These are phyloP conservation scores for Sebastes flavidus DNA, from an alignment of 2,797 vertebrate species.

Conservation along the genomic window DNA sequence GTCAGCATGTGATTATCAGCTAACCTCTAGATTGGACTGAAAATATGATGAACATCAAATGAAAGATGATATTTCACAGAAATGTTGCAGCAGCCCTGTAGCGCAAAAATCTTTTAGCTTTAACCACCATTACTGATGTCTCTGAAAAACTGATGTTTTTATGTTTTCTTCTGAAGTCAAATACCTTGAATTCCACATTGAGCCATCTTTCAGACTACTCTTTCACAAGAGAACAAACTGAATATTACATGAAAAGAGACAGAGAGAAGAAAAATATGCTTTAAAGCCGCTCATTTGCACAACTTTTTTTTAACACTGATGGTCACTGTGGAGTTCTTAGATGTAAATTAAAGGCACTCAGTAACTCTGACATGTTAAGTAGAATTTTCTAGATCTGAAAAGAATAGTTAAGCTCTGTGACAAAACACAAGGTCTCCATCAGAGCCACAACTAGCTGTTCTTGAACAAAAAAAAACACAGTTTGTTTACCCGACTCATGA, in stretches of 20 bases:
- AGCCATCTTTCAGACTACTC: slow-evolving; percentile 25
- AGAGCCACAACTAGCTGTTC: background rate
- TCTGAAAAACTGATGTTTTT: slow-evolving; percentile 24
- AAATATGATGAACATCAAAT: background rate
- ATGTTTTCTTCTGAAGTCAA: slow-evolving; percentile 43
- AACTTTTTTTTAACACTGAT: slow-evolving; percentile 28
- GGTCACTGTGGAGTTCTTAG: slow-evolving; percentile 31
- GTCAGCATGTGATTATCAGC: slow-evolving; percentile 4
- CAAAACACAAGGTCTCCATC: slow-evolving; percentile 13
- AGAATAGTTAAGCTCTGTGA: slow-evolving; percentile 20
- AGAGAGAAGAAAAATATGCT: slow-evolving; percentile 29
- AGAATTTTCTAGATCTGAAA: background rate
- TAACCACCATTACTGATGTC: slow-evolving; percentile 13
- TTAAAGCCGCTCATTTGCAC: slow-evolving; percentile 56
- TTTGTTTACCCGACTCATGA: background rate
- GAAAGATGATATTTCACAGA: background rate
- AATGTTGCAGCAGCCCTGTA: background rate
- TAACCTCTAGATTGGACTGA: background rate
- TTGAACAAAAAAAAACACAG: background rate
- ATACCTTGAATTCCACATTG: slow-evolving; percentile 47
- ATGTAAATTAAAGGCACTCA: slow-evolving; percentile 15
- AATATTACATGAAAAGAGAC: slow-evolving; percentile 68
- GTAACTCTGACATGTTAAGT: slow-evolving; percentile 4
- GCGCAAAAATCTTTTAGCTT: background rate
- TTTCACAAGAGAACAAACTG: slow-evolving; percentile 56